Conservation (phyloP, 2,113 vertebrate genomes). For the Emydura subglobosa region DNA sequence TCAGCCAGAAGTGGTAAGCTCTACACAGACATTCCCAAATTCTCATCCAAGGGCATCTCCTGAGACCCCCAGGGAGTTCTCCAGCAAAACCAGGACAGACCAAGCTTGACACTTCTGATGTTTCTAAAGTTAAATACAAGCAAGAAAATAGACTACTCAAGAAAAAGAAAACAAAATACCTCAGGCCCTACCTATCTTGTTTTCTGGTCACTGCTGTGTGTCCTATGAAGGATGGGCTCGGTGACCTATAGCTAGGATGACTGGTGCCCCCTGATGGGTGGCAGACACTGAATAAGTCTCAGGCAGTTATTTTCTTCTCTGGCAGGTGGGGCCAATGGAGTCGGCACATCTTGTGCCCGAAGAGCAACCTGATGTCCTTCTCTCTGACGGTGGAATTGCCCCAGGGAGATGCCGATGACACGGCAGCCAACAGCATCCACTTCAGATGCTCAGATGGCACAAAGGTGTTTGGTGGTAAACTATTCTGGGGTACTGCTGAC, state of each 20-base stretch:
- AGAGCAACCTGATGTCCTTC: background rate
- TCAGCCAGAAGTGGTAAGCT: background rate
- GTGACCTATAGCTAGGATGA: background rate
- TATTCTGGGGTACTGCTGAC: conserved; percentile 53
- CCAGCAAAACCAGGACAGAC: background rate
- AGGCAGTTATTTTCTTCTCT: background rate
- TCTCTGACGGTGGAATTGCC: conserved; percentile 33
- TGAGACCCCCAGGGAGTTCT: background rate
- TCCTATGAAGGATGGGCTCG: background rate
- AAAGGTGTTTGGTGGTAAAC: conserved; percentile 3
- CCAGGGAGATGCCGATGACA: background rate
- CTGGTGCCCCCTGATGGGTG: background rate
- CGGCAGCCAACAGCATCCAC: conserved; percentile 23
- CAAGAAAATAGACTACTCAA: background rate
- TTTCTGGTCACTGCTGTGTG: background rate
- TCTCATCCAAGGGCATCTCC: background rate
- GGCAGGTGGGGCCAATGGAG: background rate
- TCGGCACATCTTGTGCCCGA: background rate
- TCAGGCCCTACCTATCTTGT: background rate
- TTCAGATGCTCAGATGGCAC: conserved; percentile 31
- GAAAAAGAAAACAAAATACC: background rate
- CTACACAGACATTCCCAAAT: background rate
- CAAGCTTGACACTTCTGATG: background rate
- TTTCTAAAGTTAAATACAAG: background rate
- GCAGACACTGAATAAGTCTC: background rate